These are phyloP conservation scores for Eutrigla gurnardus DNA, from an alignment of 2,797 vertebrate species.

Conservation along the genomic window DNA sequence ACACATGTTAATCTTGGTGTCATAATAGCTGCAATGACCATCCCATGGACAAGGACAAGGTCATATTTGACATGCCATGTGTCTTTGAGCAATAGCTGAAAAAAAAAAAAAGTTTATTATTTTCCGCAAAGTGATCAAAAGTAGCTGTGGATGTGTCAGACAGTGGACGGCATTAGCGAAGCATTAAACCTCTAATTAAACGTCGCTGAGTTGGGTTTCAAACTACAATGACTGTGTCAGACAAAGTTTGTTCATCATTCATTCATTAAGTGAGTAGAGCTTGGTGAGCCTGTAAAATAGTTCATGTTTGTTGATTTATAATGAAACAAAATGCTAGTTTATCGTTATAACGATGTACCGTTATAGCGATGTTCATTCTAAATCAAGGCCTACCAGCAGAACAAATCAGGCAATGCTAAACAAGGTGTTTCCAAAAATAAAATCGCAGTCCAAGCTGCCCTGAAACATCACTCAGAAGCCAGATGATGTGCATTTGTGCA, in stretches of 20 bases:
- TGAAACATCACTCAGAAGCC: constrained; percentile 30
- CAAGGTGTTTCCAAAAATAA: constrained; percentile 54
- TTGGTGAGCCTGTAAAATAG: constrained; percentile 1
- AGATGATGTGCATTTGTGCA: constrained; percentile 15
- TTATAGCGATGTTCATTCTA: constrained; percentile 25
- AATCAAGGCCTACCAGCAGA: constrained; percentile 32
- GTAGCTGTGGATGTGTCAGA: not conserved
- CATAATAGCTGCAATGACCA: constrained; percentile 5
- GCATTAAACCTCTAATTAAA: constrained; percentile 1
- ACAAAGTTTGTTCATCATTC: constrained; percentile 7
- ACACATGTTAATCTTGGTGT: constrained; percentile 30
- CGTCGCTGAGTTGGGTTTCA: not conserved
- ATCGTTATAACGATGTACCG: constrained; percentile 16
- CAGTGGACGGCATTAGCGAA: not conserved
- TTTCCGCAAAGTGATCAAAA: constrained; percentile 13
- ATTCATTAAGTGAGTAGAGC: constrained; percentile 8
- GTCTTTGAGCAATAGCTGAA: constrained; percentile 32
- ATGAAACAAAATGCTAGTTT: constrained; percentile 27
- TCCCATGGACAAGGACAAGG: constrained; percentile 37
- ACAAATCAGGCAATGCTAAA: constrained; percentile 33
- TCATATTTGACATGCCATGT: constrained; percentile 33
- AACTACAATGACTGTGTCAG: not conserved
- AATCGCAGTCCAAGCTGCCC: constrained; percentile 42
- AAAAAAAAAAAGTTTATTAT: not conserved
- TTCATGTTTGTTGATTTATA: not conserved